Evolutionary conservation across 2,888 invertebrate species (phyloP), one percentile per base, ranked within the genome.

Genomic region (Esperia sulphurella): DNA sequence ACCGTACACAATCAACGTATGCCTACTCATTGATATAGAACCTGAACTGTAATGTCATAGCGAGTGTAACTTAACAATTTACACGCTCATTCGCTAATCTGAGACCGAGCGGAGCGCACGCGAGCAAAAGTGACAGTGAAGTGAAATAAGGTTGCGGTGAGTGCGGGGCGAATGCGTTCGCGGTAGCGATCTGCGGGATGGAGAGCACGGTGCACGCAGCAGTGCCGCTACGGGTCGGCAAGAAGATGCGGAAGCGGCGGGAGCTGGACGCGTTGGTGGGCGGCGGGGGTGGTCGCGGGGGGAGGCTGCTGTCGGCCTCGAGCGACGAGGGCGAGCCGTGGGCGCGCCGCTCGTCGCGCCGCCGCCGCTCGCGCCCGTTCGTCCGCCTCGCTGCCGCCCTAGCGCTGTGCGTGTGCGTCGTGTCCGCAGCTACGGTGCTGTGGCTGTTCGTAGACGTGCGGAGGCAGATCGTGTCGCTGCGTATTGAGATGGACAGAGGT

Each of bases 191-290:
- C 47, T 51, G 61, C 64, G 64, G 64, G 46, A 89, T 89, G 88
- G 88, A 88, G 81, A 87, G 83, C 63, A 86, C 82, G 53, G 88
- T 92, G 91, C 90, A 92, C 87, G 80, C 92, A 89, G 74, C 92
- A 72, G 83, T 92, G 86, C 80, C 93, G 92, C 78, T 93, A 83
- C 73, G 94, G 86, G 82, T 94, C 86, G 75, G 90, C 58, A 95
- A 95, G 81, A 94, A 94, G 83, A 94, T 95, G 94, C 90, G 93
- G 69, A 95, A 95, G 73, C 91, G 95, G 58, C 91, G 94, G 68
- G 94, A 95, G 77, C 82, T 95, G 62, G 95, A 95, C 74, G 95
- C 95, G 40, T 78, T 95, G 47, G 94, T 94, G 44, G 70, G 91
- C 82, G 75, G 93, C 72, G 82, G 72, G 29, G 87, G 80, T 0